Evolutionary conservation across 2,888 invertebrate genomes (phyloP).

Genomic region (Melanostoma mellinum): DNA sequence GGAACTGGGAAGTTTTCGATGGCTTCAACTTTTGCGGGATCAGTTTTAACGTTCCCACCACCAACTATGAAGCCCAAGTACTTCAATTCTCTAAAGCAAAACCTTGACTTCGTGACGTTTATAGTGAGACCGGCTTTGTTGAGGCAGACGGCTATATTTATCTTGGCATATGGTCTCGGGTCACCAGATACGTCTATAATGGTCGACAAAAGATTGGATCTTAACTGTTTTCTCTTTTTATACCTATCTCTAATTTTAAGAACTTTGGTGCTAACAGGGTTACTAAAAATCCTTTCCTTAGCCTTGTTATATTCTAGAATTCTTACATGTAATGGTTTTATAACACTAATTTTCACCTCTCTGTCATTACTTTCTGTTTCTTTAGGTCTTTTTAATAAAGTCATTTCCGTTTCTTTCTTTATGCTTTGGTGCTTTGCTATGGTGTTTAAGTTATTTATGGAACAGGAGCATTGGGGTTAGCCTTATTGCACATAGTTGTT

Average conservation of each 20-base stretch:
- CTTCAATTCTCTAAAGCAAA: conserved; percentile 63
- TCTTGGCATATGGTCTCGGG: background rate
- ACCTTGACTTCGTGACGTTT: conserved; percentile 28
- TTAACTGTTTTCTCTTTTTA: background rate
- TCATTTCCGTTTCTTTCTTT: background rate
- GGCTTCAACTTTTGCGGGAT: conserved; percentile 50
- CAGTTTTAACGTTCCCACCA: conserved; percentile 46
- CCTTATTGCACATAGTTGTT: no score
- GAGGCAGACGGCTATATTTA: conserved; percentile 30
- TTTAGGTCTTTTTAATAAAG: background rate
- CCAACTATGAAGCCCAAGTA: conserved; percentile 58
- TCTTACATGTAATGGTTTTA: conserved; percentile 1
- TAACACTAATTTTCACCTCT: no score
- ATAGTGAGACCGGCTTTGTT: conserved; percentile 51
- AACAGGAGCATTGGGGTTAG: no score
- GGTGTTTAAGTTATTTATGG: no score
- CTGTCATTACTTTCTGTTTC: no score
- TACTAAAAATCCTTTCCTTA: no score
- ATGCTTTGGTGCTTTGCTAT: no score
- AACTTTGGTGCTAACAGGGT: no score
- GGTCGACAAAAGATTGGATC: background rate
- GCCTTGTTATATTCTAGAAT: background rate
- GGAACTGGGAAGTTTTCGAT: conserved; percentile 49
- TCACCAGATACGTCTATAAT: background rate
- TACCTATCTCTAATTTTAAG: no score